Evolutionary conservation across 2,113 vertebrate genomes (phyloP).

Genomic region (Cephalopterus ornatus): DNA sequence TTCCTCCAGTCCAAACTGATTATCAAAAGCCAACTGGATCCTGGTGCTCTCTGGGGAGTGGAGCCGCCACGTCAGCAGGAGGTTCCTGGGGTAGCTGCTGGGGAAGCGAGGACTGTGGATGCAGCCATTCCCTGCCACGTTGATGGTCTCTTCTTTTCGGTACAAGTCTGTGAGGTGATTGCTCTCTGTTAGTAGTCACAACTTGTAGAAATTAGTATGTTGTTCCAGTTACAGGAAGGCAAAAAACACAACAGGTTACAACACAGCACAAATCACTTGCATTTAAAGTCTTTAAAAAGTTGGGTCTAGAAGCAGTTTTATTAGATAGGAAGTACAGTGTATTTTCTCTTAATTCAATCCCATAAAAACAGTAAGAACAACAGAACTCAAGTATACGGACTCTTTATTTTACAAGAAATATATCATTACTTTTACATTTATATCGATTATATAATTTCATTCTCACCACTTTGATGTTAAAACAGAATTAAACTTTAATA

Average conservation of each 20-base stretch:
- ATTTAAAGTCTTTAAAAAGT: background rate
- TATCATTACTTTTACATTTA: background rate
- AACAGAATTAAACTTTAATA: background rate
- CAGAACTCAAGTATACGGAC: background rate
- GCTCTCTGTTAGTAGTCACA: constrained; percentile 92
- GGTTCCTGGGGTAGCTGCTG: constrained; percentile 90
- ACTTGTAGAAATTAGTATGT: constrained; percentile 86
- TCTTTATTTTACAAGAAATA: background rate
- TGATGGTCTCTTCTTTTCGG: constrained; percentile 88
- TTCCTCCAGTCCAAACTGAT: constrained; percentile 92
- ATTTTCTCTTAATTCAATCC: background rate
- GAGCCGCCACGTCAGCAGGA: constrained; percentile 91
- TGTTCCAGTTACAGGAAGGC: constrained; percentile 78
- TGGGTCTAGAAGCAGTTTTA: background rate
- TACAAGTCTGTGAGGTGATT: constrained; percentile 97
- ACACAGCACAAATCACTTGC: constrained; percentile 43
- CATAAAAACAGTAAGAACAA: background rate
- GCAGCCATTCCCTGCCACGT: constrained; percentile 80
- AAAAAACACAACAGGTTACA: constrained; percentile 71
- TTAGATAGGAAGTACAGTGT: background rate
- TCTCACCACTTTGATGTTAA: background rate
- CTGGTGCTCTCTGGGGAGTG: constrained; percentile 82
- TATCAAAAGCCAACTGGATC: constrained; percentile 91
- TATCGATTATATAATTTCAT: background rate
- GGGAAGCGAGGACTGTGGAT: constrained; percentile 94